Evolutionary conservation across 1,140 invertebrate species (phyloP).

Genomic region (Chrysopa pallens): DNA sequence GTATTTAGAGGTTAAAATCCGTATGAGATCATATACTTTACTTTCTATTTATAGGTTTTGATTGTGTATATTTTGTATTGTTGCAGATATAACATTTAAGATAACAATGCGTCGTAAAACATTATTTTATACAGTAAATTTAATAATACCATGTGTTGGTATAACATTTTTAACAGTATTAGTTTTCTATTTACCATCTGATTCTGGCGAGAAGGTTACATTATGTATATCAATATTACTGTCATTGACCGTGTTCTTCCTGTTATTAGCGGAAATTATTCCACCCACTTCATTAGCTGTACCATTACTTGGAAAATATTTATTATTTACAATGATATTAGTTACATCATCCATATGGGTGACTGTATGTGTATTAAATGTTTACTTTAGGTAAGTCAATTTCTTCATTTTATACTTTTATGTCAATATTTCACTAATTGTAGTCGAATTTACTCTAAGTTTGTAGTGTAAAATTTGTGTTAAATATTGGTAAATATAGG

Average conservation of each 20-base stretch:
- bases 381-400: constrained; percentile 80
- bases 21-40: too few relatives aligned
- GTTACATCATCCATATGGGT: constrained; percentile 93
- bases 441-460: too few relatives aligned
- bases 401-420: too few relatives aligned
- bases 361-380: constrained; percentile 91
- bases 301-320: constrained; percentile 90
- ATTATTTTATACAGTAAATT: constrained; percentile 79
- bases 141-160: constrained; percentile 80
- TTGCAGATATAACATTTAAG: constrained; percentile 86
- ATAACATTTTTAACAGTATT: constrained; percentile 86
- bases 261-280: constrained; percentile 92
- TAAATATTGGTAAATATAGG: too few relatives aligned
- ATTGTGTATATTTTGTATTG: constrained; percentile 13
- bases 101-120: constrained; percentile 86
- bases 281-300: constrained; percentile 93
- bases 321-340: constrained; percentile 94
- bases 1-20: too few relatives aligned
- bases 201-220: constrained; percentile 87
- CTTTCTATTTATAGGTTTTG: too few relatives aligned
- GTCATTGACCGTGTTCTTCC: constrained; percentile 95
- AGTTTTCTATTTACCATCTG: constrained; percentile 90
- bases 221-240: constrained; percentile 96
- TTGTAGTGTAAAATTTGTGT: too few relatives aligned
- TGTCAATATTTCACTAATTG: too few relatives aligned